Evolutionary conservation across 2,113 vertebrate genomes (phyloP).

Genomic region (Onychorhynchus coronatus): DNA sequence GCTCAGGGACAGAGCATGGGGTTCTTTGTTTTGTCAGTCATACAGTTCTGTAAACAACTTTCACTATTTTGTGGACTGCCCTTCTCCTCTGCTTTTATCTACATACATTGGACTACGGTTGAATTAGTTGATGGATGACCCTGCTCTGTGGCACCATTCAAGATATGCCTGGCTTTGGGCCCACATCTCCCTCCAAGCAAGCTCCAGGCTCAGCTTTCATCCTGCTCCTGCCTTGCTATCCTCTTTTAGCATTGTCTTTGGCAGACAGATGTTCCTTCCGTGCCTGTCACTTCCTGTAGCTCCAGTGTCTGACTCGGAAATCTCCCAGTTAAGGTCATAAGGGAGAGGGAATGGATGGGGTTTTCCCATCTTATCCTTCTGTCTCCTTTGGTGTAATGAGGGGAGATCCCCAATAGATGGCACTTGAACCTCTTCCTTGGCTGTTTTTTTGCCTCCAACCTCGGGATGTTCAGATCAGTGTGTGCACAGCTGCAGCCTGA

Average conservation of each 20-base stretch:
- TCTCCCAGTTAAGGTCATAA: background rate
- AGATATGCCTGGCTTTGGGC: background rate
- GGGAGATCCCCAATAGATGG: conserved; percentile 42
- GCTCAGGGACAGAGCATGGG: background rate
- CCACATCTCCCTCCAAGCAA: background rate
- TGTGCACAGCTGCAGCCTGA: fast-evolving
- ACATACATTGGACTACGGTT: background rate
- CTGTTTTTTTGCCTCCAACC: fast-evolving
- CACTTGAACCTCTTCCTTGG: background rate
- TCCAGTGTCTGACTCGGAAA: background rate
- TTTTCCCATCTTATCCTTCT: background rate
- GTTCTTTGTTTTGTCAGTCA: background rate
- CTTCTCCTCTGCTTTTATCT: background rate
- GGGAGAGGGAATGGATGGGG: fast-evolving
- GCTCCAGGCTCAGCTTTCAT: background rate
- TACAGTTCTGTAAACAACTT: background rate
- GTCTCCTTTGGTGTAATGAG: background rate
- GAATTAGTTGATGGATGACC: background rate
- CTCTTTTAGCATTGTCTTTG: background rate
- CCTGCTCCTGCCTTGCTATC: background rate
- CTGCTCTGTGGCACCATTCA: background rate
- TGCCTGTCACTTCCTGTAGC: background rate
- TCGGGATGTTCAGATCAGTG: background rate
- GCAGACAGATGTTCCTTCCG: background rate
- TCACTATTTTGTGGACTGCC: background rate